Evolutionary conservation across 1,140 invertebrate species (phyloP).

Genomic region (Oreohelix idahoensis): DNA sequence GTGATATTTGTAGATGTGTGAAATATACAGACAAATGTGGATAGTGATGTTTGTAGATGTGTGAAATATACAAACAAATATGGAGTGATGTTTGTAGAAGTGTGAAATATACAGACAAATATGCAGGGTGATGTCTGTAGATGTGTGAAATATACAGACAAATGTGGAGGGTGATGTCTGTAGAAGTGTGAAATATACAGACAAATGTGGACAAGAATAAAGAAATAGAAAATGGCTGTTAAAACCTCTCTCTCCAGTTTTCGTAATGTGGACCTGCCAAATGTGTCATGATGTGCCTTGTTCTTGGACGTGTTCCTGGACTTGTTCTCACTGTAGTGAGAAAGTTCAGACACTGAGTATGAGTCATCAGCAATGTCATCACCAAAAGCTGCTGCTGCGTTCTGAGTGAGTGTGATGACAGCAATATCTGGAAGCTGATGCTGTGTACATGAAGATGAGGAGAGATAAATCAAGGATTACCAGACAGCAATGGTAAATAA

Average conservation of each 20-base stretch:
- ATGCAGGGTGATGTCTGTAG: background rate
- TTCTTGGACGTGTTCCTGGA: background rate
- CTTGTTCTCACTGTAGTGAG: constrained; percentile 41
- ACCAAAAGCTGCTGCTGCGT: constrained; percentile 41
- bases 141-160: background rate
- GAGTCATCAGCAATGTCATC: constrained; percentile 43
- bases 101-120: background rate
- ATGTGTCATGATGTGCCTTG: background rate
- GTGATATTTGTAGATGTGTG: too few relatives aligned
- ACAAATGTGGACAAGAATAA: background rate
- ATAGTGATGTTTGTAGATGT: background rate
- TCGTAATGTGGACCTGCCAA: background rate
- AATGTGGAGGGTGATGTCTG: too few relatives aligned
- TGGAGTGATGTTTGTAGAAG: background rate
- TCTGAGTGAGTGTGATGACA: constrained; percentile 26
- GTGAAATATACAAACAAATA: background rate
- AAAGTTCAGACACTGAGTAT: constrained; percentile 48
- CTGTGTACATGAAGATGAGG: too few relatives aligned
- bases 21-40: too few relatives aligned
- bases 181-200: background rate
- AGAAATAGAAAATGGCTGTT: background rate
- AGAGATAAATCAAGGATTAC: too few relatives aligned
- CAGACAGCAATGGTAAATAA: too few relatives aligned
- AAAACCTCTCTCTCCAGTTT: background rate
- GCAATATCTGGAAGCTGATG: background rate